Base-by-base conservation (phyloP, 2,113 vertebrate genomes). In the Cariama cristata region DNA sequence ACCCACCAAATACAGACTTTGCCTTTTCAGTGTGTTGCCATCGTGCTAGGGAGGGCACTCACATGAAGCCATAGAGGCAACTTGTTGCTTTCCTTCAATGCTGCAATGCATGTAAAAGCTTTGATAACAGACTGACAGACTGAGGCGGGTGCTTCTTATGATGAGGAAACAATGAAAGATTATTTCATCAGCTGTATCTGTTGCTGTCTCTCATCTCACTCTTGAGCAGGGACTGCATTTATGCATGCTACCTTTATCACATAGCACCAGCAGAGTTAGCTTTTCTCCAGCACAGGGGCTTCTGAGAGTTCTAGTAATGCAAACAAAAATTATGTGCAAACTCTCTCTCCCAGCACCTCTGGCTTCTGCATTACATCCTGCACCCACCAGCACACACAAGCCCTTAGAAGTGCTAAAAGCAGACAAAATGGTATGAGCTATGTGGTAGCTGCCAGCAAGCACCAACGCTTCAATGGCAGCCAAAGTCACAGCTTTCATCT, bases 151-250 rank as follows among this genome's bases (percentile, higher is more conserved):
- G 88, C 40, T 16, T 0, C 40, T 73, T 88, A 53, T 20, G 30
- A 90, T 53, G 86, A 86, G 27, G 40, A 76, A 88, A 93, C 69
- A 88, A 71, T 24, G 30, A 50, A 82, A 88, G 49, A 68, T 73
- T 86, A 77, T 86, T 95, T 86, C 33, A 96, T 88, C 50, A 86
- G 50, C 67, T 88, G 45, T 86, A 63, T 86, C 76, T 89, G 63
- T 59, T 83, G 47, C 50, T 85, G 77, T 72, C 47, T 93, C 69
- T 87, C 85, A 88, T 60, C 33, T 86, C 62, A 42, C 23, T 55
- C 42, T 26, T 67, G 47, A 81, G 76, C 32, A 63, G 80, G 58
- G 64, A 18, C 33, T 66, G 28, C 50, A 32, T 91, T 81, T 94
- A 49, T 58, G 73, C 49, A 87, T 42, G 15, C 19, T 84, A 44